Percentiles rank a stretch among this genome's conserved stretches.
Conservation (phyloP, 2,797 vertebrate species). For the Silurus aristotelis region DNA sequence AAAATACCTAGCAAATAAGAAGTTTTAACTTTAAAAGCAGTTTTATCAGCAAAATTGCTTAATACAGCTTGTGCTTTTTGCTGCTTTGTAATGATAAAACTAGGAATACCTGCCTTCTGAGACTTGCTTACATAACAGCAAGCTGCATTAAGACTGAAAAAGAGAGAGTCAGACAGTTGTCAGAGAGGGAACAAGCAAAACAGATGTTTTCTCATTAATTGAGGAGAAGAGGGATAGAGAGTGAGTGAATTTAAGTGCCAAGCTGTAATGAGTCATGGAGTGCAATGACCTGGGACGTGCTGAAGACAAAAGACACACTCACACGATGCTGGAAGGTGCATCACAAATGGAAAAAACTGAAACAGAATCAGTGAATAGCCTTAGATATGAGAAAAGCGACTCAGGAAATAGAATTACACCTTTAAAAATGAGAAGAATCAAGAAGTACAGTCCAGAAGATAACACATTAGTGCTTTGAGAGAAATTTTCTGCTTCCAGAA, state of each 20-base stretch:
- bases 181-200: slow-evolving; percentile 34
- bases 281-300: slow-evolving; percentile 41
- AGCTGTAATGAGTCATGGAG: slow-evolving; percentile 57
- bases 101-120: slow-evolving; percentile 24
- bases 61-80: slow-evolving; percentile 21
- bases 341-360: slow-evolving; percentile 34
- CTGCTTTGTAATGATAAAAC: slow-evolving; percentile 31
- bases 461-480: background rate
- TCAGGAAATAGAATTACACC: background rate
- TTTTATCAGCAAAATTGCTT: background rate
- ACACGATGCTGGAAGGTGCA: slow-evolving; percentile 7
- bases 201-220: slow-evolving; percentile 53
- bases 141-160: slow-evolving; percentile 5
- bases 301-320: slow-evolving; percentile 30
- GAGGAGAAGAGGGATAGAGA: slow-evolving; percentile 56
- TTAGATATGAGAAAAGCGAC: slow-evolving; percentile 28
- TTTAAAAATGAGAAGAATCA: background rate
- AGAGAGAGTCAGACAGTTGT: background rate
- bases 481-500: background rate
- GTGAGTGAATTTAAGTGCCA: slow-evolving; percentile 59
- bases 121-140: slow-evolving; percentile 13
- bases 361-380: slow-evolving; percentile 15
- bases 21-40: background rate
- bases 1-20: background rate
- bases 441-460: background rate